Evolutionary conservation across 2,113 vertebrate species (phyloP).

Genomic region (Ondatra zibethicus): DNA sequence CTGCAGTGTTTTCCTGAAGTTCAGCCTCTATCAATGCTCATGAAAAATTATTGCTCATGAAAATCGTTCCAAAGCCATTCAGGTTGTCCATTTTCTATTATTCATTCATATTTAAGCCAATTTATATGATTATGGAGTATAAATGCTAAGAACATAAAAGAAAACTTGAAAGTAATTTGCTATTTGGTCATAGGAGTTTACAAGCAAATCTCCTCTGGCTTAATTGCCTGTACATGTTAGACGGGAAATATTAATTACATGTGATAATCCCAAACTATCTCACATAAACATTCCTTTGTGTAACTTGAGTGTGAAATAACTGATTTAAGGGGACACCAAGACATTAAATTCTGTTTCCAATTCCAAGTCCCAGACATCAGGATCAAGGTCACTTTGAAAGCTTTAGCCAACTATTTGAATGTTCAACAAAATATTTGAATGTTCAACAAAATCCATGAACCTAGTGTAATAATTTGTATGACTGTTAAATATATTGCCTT

Average conservation of each 20-base stretch:
- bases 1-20: background rate
- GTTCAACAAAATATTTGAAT: slow-evolving; percentile 48
- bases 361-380: slow-evolving; percentile 37
- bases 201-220: slow-evolving; percentile 35
- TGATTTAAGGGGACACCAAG: background rate
- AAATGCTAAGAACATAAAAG: slow-evolving; percentile 27
- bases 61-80: slow-evolving; percentile 23
- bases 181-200: slow-evolving; percentile 46
- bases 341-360: slow-evolving; percentile 50
- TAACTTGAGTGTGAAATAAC: slow-evolving; percentile 28
- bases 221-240: slow-evolving; percentile 59
- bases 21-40: background rate
- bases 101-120: slow-evolving; percentile 47
- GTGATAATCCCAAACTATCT: slow-evolving; percentile 49
- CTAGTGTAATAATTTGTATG: slow-evolving; percentile 2
- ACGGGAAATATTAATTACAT: slow-evolving; percentile 62
- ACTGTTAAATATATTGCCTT: slow-evolving; percentile 28
- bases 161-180: slow-evolving; percentile 50
- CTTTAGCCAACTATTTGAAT: background rate
- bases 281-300: slow-evolving; percentile 25
- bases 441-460: slow-evolving; percentile 22
- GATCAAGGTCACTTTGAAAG: slow-evolving; percentile 35
- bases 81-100: slow-evolving; percentile 3
- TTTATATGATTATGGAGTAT: slow-evolving; percentile 44
- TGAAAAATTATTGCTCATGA: background rate